Percentiles rank a stretch among this genome's conserved stretches.
phyloP scores from a whole-genome alignment of 2,888 invertebrate genomes.

The Metellina segmentata region DNA sequence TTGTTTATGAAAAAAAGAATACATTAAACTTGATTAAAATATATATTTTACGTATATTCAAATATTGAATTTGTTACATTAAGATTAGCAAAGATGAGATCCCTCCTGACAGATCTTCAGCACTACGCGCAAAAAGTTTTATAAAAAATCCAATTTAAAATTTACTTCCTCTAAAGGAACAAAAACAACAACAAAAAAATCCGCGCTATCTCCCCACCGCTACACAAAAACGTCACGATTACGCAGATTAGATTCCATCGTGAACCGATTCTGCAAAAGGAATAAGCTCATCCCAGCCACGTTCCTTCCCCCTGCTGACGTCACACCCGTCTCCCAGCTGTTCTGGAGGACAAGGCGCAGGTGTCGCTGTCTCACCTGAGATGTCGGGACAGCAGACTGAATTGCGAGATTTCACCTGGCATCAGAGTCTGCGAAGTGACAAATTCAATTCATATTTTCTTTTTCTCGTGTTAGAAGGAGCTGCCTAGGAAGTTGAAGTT shows the following conservation, averaged over 20 bases:
- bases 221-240: neutral
- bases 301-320: constrained; percentile 19
- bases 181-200: neutral
- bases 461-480: neutral
- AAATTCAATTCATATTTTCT: neutral
- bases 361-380: constrained; percentile 44
- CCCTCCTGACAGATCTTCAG: too few relatives aligned
- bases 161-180: neutral
- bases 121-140: neutral
- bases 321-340: constrained; percentile 53
- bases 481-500: neutral
- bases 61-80: too few relatives aligned
- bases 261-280: too few relatives aligned
- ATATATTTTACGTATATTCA: too few relatives aligned
- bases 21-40: too few relatives aligned
- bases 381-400: neutral
- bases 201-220: neutral
- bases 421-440: constrained; percentile 8
- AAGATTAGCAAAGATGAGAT: too few relatives aligned
- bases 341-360: constrained; percentile 38
- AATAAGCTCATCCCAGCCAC: too few relatives aligned
- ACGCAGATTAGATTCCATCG: neutral
- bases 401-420: constrained; percentile 27
- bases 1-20: too few relatives aligned
- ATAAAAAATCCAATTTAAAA: neutral